Conservation (phyloP, 2,888 invertebrate species). For the Plebejus anna region DNA sequence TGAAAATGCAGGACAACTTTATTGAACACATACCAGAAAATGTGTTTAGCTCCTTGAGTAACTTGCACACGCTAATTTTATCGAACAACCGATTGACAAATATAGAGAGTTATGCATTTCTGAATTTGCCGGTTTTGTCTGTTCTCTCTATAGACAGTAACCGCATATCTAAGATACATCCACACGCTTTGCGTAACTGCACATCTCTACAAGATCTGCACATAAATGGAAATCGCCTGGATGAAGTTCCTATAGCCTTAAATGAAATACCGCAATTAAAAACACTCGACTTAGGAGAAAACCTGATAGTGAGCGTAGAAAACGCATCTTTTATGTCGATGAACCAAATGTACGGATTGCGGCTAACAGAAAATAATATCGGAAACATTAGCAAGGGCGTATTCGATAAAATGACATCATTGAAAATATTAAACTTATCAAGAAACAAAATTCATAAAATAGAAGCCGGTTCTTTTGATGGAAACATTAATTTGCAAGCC, state of each 20-base stretch:
- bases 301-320: constrained; percentile 87
- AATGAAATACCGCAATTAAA: constrained; percentile 87
- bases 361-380: constrained; percentile 91
- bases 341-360: constrained; percentile 88
- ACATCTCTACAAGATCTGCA: constrained; percentile 90
- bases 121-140: constrained; percentile 87
- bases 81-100: constrained; percentile 88
- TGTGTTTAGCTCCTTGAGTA: constrained; percentile 86
- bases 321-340: constrained; percentile 90
- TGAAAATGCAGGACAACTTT: constrained; percentile 89
- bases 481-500: constrained; percentile 87
- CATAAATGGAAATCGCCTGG: constrained; percentile 89
- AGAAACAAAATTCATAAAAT: constrained; percentile 90
- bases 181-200: constrained; percentile 87
- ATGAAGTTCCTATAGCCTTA: constrained; percentile 86
- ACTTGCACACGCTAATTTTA: constrained; percentile 89
- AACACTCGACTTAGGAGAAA: constrained; percentile 91
- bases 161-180: constrained; percentile 86
- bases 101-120: constrained; percentile 87
- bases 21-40: constrained; percentile 88
- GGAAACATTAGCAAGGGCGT: constrained; percentile 88
- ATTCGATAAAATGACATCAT: constrained; percentile 87
- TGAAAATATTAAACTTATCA: constrained; percentile 91
- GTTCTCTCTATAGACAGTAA: constrained; percentile 90
- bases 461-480: constrained; percentile 88